These are phyloP conservation scores for Trogon surrucura DNA, from an alignment of 2,113 vertebrate genomes.

Conservation along the genomic window DNA sequence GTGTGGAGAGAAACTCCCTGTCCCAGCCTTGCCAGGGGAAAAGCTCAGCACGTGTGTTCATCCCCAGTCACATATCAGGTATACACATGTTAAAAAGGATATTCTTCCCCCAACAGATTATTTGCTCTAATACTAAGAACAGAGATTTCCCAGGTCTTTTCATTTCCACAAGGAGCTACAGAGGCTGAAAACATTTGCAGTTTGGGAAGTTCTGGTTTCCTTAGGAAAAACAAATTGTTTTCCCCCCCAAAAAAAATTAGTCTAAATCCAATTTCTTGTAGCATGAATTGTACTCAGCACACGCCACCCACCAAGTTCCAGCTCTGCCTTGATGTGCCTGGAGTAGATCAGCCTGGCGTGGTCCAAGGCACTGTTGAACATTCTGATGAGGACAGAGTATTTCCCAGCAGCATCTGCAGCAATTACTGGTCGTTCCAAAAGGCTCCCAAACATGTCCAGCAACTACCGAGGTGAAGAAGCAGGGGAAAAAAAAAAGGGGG, in stretches of 20 bases:
- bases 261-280: background rate
- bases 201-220: background rate
- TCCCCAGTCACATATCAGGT: background rate
- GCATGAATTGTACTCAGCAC: background rate
- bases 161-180: background rate
- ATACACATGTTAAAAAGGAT: background rate
- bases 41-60: background rate
- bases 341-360: constrained; percentile 78
- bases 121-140: background rate
- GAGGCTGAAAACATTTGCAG: background rate
- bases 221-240: background rate
- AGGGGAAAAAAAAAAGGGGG: background rate
- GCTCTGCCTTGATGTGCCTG: constrained; percentile 71
- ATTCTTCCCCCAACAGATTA: background rate
- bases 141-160: background rate
- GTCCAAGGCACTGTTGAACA: constrained; percentile 85
- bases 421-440: constrained; percentile 85
- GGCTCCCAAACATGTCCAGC: constrained; percentile 85
- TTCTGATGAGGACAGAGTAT: constrained; percentile 79
- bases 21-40: background rate
- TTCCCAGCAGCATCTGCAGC: constrained; percentile 74
- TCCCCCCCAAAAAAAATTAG: accelerated
- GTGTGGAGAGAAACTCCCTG: background rate
- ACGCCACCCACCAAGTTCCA: constrained; percentile 73
- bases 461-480: constrained; percentile 74